Evolutionary conservation across 1,140 invertebrate species (phyloP).

Genomic region (Plutomurus gul): DNA sequence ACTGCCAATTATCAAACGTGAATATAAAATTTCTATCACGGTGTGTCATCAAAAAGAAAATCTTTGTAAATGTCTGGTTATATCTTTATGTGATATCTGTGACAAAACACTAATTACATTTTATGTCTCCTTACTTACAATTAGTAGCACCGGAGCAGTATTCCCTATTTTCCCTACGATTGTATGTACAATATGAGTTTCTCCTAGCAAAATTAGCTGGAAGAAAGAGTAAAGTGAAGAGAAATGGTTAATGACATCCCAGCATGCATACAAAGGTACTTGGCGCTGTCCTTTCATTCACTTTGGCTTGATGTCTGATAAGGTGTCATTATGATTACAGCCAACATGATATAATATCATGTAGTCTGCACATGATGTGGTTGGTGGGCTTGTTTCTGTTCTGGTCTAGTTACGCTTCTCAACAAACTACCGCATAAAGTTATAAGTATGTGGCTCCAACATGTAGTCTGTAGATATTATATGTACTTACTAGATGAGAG

Average conservation of each 20-base stretch:
- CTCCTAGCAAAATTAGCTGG: neutral
- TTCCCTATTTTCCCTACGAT: too few species aligned
- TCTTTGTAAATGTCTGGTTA: too few species aligned
- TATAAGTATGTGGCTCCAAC: too few species aligned
- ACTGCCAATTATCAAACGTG: too few species aligned
- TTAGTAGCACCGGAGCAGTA: too few species aligned
- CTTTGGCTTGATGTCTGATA: neutral
- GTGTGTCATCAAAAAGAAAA: too few species aligned
- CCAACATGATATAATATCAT: neutral
- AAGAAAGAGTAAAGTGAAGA: neutral
- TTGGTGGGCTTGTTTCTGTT: neutral
- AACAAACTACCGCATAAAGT: neutral
- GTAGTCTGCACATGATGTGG: neutral
- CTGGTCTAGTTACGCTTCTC: neutral
- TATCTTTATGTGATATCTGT: too few species aligned
- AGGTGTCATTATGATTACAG: neutral
- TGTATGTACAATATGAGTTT: neutral
- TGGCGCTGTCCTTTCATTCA: neutral
- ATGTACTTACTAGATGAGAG: too few species aligned
- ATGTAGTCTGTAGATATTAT: too few species aligned
- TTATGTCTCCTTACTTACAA: too few species aligned
- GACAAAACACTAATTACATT: too few species aligned
- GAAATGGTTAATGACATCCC: neutral
- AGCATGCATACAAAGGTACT: neutral
- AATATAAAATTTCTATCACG: too few species aligned